phyloP scores from a whole-genome alignment of 2,888 invertebrate species.

The Troilus luridus region DNA sequence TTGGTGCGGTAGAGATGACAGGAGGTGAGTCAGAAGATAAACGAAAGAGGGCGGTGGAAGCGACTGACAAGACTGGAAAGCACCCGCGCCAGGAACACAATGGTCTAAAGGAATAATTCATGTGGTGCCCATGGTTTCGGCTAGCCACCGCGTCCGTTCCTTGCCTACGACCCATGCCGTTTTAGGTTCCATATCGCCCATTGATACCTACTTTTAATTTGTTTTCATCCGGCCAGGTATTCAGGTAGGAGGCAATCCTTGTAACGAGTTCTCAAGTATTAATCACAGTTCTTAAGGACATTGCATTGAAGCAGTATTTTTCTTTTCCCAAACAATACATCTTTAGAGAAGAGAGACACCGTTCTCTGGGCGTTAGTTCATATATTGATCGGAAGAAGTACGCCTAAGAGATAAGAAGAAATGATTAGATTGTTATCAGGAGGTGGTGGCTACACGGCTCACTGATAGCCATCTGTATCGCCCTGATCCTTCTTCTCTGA shows the following conservation, averaged over 20 bases:
- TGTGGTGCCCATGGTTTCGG: neutral
- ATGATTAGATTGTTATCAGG: neutral
- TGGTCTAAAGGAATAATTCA: neutral
- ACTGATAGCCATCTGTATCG: constrained; percentile 19
- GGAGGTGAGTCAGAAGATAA: neutral
- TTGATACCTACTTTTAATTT: neutral
- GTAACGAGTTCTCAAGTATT: neutral
- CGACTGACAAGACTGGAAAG: neutral
- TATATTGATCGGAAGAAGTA: constrained; percentile 36
- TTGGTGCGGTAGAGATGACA: neutral
- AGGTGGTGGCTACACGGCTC: neutral
- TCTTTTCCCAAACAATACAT: neutral
- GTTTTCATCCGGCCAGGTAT: neutral
- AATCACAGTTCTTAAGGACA: too few species aligned
- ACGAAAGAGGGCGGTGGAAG: constrained; percentile 19
- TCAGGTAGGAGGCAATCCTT: neutral
- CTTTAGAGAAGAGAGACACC: neutral
- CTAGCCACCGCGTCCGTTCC: neutral
- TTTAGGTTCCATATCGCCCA: neutral
- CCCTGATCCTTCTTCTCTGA: neutral
- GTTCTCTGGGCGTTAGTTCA: neutral
- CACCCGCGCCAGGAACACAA: neutral
- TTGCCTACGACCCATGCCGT: neutral
- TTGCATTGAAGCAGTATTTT: neutral
- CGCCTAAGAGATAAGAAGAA: neutral